phyloP scores from a whole-genome alignment of 2,113 vertebrate genomes.

The Cyanocitta stelleri region DNA sequence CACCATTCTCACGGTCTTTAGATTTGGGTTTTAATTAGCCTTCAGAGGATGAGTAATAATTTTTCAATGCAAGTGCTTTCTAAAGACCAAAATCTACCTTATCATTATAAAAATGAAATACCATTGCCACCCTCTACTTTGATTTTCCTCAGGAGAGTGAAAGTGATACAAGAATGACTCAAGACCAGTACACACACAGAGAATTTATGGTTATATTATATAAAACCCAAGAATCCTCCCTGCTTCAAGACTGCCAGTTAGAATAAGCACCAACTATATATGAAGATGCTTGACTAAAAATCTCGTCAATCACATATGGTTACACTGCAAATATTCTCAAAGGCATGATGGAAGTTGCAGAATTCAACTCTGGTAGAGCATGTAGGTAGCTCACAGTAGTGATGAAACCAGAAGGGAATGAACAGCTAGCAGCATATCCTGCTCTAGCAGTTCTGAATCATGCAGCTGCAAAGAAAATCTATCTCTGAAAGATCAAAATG shows the following conservation, averaged over 20 bases:
- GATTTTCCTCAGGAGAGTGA: background rate
- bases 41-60: background rate
- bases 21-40: background rate
- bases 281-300: background rate
- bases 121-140: background rate
- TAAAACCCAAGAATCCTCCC: background rate
- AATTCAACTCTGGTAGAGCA: background rate
- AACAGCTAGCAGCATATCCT: background rate
- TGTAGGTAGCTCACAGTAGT: background rate
- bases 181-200: background rate
- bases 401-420: background rate
- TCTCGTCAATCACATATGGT: background rate
- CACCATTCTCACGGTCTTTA: background rate
- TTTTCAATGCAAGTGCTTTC: background rate
- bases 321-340: background rate
- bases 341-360: background rate
- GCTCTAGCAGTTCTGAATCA: background rate
- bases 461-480: background rate
- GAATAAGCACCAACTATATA: background rate
- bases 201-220: background rate
- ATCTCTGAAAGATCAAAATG: background rate
- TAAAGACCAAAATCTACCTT: slow-evolving; percentile 12
- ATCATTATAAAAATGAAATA: background rate
- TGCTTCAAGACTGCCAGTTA: background rate
- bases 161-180: background rate